A percentile compares a stretch with the other conserved stretches of the same genome.
Evolutionary conservation across 2,113 vertebrate species (phyloP).

Genomic region (Myrmecobius fasciatus): DNA sequence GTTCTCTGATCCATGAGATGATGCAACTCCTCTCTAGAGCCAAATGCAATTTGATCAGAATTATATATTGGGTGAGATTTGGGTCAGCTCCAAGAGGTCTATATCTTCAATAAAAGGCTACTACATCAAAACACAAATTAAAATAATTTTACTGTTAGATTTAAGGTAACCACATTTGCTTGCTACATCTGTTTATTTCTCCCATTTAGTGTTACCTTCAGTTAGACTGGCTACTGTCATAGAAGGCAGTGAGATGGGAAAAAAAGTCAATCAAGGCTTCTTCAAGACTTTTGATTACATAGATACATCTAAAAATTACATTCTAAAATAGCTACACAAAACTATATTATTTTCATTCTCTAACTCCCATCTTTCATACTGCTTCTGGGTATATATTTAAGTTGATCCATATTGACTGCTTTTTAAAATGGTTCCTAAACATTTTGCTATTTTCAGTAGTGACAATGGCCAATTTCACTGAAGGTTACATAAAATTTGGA

Average conservation of each 20-base stretch:
- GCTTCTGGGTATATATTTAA: conserved; percentile 55
- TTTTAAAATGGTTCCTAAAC: conserved; percentile 69
- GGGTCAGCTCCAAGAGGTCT: conserved; percentile 38
- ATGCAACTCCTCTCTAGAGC: conserved; percentile 41
- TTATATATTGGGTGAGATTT: conserved; percentile 28
- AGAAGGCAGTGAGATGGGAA: background rate
- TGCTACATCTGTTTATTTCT: background rate
- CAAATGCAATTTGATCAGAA: conserved; percentile 41
- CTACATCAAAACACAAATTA: conserved; percentile 40
- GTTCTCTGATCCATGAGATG: background rate
- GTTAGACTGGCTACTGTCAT: conserved; percentile 14
- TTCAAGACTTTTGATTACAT: conserved; percentile 67
- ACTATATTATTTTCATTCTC: conserved; percentile 70
- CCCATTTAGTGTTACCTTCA: background rate
- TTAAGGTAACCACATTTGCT: background rate
- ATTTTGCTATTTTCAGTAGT: conserved; percentile 60
- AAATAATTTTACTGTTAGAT: conserved; percentile 54
- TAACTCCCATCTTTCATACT: conserved; percentile 71
- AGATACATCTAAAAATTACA: conserved; percentile 72
- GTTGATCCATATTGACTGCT: conserved; percentile 56
- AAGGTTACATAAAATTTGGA: conserved; percentile 63
- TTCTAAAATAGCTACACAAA: conserved; percentile 70
- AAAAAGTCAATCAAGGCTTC: conserved; percentile 58
- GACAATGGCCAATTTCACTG: conserved; percentile 53
- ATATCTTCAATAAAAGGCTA: conserved; percentile 32